These are phyloP conservation scores for Stigmatopora argus DNA, from an alignment of 2,113 vertebrate genomes.

Conservation along the genomic window DNA sequence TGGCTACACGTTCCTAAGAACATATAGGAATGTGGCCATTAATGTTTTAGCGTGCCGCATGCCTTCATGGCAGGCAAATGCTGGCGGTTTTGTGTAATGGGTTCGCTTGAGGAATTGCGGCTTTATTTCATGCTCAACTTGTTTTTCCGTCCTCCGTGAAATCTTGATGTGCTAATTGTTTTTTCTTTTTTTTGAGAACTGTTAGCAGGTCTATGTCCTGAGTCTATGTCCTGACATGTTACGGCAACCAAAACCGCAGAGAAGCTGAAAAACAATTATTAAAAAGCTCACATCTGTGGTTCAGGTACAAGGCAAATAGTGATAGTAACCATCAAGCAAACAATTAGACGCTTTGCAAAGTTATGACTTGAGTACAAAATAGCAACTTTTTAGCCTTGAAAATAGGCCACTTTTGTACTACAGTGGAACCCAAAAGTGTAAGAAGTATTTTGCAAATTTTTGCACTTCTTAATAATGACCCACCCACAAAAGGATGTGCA, in stretches of 20 bases:
- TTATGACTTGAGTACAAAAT: background rate
- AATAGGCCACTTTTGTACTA: background rate
- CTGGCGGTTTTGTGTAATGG: constrained; percentile 11
- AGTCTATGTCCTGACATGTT: constrained; percentile 26
- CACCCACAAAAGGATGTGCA: too few species aligned
- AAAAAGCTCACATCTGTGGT: background rate
- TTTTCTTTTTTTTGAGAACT: background rate
- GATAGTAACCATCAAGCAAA: background rate
- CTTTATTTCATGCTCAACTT: constrained; percentile 27
- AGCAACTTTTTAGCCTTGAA: too few species aligned
- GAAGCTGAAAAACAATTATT: constrained; percentile 23
- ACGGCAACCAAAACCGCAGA: constrained; percentile 21
- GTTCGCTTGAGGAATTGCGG: constrained; percentile 40
- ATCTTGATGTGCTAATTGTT: constrained; percentile 10
- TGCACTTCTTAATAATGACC: too few species aligned
- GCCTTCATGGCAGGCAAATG: constrained; percentile 25
- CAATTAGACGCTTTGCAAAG: background rate
- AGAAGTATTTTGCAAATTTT: too few species aligned
- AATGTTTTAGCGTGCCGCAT: background rate
- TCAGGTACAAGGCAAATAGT: background rate
- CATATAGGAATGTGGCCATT: constrained; percentile 27
- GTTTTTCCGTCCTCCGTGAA: constrained; percentile 19
- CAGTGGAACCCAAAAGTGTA: too few species aligned
- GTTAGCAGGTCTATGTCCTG: constrained; percentile 4
- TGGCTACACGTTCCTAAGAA: background rate